Conservation (phyloP, 1,140 invertebrate species). For the Penaeus japonicus region DNA sequence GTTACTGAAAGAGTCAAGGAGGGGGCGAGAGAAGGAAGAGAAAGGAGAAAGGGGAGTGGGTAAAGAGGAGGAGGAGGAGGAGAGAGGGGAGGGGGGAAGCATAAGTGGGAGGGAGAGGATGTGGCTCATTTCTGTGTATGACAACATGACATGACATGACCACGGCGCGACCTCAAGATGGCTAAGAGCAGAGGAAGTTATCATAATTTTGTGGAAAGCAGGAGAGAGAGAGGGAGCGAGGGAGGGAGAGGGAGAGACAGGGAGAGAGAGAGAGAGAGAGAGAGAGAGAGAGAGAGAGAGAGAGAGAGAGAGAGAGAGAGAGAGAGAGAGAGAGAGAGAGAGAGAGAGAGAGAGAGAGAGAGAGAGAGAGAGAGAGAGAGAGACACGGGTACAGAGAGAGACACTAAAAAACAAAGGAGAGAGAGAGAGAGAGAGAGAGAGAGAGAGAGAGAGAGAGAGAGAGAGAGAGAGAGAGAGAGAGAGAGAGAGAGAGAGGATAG, state of each 20-base stretch:
- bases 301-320: neutral
- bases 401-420: neutral
- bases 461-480: neutral
- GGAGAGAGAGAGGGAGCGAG: neutral
- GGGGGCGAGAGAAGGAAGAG: no score
- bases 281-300: neutral
- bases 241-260: neutral
- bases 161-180: no score
- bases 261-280: neutral
- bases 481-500: neutral
- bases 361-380: neutral
- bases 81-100: no score
- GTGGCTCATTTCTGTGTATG: no score
- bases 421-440: neutral
- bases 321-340: neutral
- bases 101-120: no score
- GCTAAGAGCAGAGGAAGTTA: no score
- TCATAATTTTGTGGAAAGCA: neutral
- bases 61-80: no score
- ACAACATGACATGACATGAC: no score
- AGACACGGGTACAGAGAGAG: neutral
- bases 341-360: neutral
- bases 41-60: no score
- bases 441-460: neutral
- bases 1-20: no score